These are phyloP conservation scores for Cephus cinctus DNA, from an alignment of 1,140 invertebrate genomes.

Conservation along the genomic window DNA sequence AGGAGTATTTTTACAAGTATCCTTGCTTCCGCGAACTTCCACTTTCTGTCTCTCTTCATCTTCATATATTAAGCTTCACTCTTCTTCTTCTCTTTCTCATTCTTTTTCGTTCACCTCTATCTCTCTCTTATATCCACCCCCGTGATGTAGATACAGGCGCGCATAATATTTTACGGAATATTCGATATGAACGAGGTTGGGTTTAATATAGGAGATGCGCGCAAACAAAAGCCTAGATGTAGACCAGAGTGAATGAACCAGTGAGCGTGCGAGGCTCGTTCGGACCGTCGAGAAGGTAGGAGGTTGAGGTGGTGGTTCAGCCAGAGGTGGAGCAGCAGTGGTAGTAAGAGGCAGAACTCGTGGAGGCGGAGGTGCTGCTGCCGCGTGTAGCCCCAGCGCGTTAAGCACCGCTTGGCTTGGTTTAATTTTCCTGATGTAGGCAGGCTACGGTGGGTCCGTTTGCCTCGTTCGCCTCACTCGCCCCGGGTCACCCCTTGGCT, in stretches of 20 bases:
- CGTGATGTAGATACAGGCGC: constrained; percentile 2
- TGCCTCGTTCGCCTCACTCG: constrained; percentile 32
- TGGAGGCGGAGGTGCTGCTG: constrained; percentile 38
- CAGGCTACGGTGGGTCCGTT: constrained; percentile 47
- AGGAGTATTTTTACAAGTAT: too few species aligned
- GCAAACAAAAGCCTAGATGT: constrained; percentile 55
- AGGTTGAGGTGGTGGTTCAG: constrained; percentile 25
- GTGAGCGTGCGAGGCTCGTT: too few species aligned
- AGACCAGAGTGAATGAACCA: constrained; percentile 45
- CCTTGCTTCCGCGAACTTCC: constrained; percentile 8
- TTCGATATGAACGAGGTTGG: constrained; percentile 19
- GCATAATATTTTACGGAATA: constrained; percentile 34
- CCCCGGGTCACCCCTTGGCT: constrained; percentile 41
- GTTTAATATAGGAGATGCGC: constrained; percentile 55
- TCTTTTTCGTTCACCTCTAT: neutral
- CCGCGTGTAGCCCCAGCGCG: constrained; percentile 51
- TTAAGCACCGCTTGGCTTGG: constrained; percentile 57
- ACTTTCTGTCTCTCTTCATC: constrained; percentile 7
- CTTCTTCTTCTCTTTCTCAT: constrained; percentile 1
- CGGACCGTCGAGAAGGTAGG: constrained; percentile 20
- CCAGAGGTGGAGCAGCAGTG: constrained; percentile 13
- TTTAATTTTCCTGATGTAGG: constrained; percentile 59
- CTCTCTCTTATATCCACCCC: neutral
- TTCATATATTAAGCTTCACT: constrained; percentile 17
- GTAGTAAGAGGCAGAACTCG: constrained; percentile 22